Percentiles rank a stretch among this genome's conserved stretches.
Evolutionary conservation across 2,888 invertebrate genomes (phyloP).

Genomic region (Pollenia amentaria): DNA sequence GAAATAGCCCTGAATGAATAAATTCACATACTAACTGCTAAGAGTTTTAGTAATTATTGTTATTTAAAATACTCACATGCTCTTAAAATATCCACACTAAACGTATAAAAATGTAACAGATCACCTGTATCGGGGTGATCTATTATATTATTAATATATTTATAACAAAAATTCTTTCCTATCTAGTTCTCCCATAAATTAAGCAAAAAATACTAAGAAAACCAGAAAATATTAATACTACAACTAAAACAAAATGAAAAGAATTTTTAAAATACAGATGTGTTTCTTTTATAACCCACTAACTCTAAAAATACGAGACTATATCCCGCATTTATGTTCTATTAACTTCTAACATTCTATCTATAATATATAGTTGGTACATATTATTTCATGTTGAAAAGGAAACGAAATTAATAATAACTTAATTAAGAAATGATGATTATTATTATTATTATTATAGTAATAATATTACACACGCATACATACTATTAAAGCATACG

Average conservation of each 20-base stretch:
- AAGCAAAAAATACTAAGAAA: not conserved
- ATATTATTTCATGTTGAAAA: conserved; percentile 54
- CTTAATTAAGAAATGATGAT: conserved; percentile 37
- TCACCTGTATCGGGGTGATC: no score
- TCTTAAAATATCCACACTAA: no score
- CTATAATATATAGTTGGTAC: conserved; percentile 5
- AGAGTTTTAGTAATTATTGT: not conserved
- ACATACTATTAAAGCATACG: not conserved
- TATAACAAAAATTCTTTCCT: no score
- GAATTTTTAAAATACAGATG: conserved; percentile 38
- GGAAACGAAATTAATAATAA: conserved; percentile 27
- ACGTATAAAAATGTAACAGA: no score
- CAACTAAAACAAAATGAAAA: conserved; percentile 14
- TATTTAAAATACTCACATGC: no score
- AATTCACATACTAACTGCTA: conserved; percentile 3
- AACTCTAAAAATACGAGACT: conserved; percentile 59
- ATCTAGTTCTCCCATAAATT: not conserved
- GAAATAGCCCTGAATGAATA: not conserved
- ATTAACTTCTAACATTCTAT: conserved; percentile 54
- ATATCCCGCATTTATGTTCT: conserved; percentile 67
- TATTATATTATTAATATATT: no score
- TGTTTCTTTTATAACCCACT: conserved; percentile 50
- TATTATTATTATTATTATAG: no score
- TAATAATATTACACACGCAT: conserved; percentile 23
- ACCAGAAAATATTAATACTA: conserved; percentile 9